Conservation (phyloP, 2,888 invertebrate species). For the Lissonota sp. region DNA sequence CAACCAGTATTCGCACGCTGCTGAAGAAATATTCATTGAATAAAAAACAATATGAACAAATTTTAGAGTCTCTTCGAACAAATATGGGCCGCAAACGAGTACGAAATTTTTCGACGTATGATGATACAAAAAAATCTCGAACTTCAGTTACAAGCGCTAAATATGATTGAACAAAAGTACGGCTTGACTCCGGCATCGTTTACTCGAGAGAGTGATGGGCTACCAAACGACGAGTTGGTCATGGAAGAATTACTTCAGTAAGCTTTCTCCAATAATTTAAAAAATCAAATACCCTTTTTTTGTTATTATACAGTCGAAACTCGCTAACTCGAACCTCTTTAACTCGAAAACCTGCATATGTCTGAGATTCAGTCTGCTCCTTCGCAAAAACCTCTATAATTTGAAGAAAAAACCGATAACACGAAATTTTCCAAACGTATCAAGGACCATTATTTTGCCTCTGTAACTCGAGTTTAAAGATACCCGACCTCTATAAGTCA, state of each 20-base stretch:
- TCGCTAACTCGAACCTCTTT: no score
- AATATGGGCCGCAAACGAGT: conserved; percentile 97
- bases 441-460: no score
- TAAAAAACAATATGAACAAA: not conserved
- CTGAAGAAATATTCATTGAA: no score
- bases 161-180: conserved; percentile 92
- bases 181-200: conserved; percentile 88
- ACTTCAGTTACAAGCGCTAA: conserved; percentile 94
- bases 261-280: conserved; percentile 57
- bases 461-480: no score
- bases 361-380: no score
- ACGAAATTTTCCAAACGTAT: no score
- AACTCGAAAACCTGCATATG: no score
- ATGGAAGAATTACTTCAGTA: conserved; percentile 88
- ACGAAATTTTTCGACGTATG: conserved; percentile 94
- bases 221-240: conserved; percentile 85
- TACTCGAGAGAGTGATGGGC: conserved; percentile 76
- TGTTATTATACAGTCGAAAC: no score
- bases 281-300: not conserved
- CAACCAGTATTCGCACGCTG: no score
- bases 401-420: no score
- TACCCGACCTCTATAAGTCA: no score
- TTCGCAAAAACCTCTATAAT: no score
- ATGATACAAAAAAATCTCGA: conserved; percentile 97
- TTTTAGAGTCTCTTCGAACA: conserved; percentile 88